Base-by-base conservation (phyloP, 53 echinoderm and acorn worm genomes). In the Actinopyga echinites region DNA sequence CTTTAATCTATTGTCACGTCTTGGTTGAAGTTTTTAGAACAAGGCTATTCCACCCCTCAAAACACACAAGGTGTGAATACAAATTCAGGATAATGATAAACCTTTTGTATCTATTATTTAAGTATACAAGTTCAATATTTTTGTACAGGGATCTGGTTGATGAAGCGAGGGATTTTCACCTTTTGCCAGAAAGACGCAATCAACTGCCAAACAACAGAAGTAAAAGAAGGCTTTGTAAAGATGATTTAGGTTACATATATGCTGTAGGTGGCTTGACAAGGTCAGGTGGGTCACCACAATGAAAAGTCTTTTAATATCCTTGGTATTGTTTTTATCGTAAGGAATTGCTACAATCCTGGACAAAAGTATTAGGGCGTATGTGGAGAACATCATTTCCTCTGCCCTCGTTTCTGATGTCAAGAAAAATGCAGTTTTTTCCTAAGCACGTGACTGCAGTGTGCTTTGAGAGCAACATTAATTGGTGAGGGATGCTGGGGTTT, bases 81-180 rank as follows among this genome's bases (percentile, higher is more conserved):
- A 4, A 34, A 9, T 83, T 34, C n/a, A 49, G 29, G 3, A 23
- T 28, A 32, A 9, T 5, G 28, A 25, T 45, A 13, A 17, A 1
- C n/a, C n/a, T 40, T 40, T 15, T 17, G 3, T 3, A 49, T 1
- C 12, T 17, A 21, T 13, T 79, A 62, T 28, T 25, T 43, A 11
- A 49, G 9, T 6, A 15, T 49, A 8, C 17, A 49, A 13, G 13
- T 17, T 33, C 35, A 19, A 1, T 86, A 33, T 22, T 19, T 54
- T 71, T 44, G 36, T 30, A 30, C 71, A 96, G 97, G 85, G 97
- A 96, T 71, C 84, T 96, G 30, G 92, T 96, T 34, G 97, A 96
- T 82, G 97, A 96, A 90, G 97, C 97, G 44, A 91, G 92, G 81
- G 97, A 96, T 64, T 96, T 94, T 63, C 97, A 96, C 67, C 82